Evolutionary conservation across 2,888 invertebrate species (phyloP), one percentile per base, ranked within the genome.

Genomic region (Agapostemon virescens): DNA sequence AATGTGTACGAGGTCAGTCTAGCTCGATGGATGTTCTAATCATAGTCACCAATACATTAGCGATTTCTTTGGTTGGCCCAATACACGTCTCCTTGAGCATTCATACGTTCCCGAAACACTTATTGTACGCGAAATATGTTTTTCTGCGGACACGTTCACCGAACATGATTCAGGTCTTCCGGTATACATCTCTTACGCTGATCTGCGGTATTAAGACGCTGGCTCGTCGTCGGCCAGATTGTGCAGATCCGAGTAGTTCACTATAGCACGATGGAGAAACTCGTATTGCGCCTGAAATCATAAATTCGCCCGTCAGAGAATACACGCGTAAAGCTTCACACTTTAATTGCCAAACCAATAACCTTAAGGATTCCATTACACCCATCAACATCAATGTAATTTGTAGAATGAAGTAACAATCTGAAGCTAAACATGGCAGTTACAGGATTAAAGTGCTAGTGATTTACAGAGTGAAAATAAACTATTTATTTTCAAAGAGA

Each of bases 231-330:
- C 96, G 73, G 95, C 94, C 84, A 97, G 93, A 93, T 96, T 96
- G 93, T 97, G 97, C 87, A 97, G 95, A 93, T 97, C 97, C 85
- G 97, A 96, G 92, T 97, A 97, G 94, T 97, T 97, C 86, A 97
- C 95, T 93, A 98, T 96, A 93, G 97, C 97, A 94, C 97, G 96
- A 94, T 98, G 97, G 90, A 98, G 95, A 94, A 98, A 98, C 95
- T 98, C 97, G 93, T 98, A 98, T 94, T 98, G 98, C 93, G 96
- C 95, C 97, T 98, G 94, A 42, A 94, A 94, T 79, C 81, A 69
- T 74, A 71, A 82, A 75, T 52, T 55, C 26, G 17, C 30, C 7
- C 17, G 55, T 55, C 1, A 30, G 7, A 55, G 11, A n/a, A 49
- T 11, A 3, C 3, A 9, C 49, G n/a, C 9, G 49, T 49, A n/a